Conservation (phyloP, 2,797 vertebrate species). For the Labroides dimidiatus region DNA sequence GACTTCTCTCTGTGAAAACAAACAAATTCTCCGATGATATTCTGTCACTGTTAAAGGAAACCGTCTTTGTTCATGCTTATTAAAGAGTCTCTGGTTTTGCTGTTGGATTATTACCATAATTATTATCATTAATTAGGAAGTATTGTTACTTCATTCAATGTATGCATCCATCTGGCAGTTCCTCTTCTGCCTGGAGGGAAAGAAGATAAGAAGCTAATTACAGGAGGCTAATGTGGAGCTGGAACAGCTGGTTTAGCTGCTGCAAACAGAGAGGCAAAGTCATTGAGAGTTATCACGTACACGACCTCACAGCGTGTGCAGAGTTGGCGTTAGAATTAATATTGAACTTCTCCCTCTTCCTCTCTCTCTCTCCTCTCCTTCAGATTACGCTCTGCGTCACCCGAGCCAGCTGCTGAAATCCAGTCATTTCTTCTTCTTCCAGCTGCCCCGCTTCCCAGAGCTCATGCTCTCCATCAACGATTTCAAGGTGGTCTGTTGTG, state of each 20-base stretch:
- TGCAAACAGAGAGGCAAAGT: conserved; percentile 44
- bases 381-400: conserved; percentile 96
- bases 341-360: conserved; percentile 24
- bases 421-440: conserved; percentile 98
- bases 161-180: conserved; percentile 74
- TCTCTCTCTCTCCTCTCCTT: conserved; percentile 29
- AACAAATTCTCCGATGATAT: neutral
- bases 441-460: conserved; percentile 97
- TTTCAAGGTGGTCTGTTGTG: conserved; percentile 90
- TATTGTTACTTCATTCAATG: conserved; percentile 59
- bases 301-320: conserved; percentile 2
- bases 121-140: conserved; percentile 67
- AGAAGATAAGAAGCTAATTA: conserved; percentile 73
- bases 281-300: conserved; percentile 11
- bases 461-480: conserved; percentile 98
- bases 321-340: conserved; percentile 38
- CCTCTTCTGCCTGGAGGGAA: conserved; percentile 52
- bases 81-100: conserved; percentile 46
- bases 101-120: conserved; percentile 62
- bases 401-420: conserved; percentile 97
- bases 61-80: conserved; percentile 35
- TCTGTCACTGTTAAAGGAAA: conserved; percentile 9
- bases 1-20: conserved; percentile 11
- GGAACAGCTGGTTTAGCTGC: conserved; percentile 62
- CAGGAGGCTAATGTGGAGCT: conserved; percentile 50